Conservation (phyloP, 2,113 vertebrate species). For the Sturnira hondurensis region DNA sequence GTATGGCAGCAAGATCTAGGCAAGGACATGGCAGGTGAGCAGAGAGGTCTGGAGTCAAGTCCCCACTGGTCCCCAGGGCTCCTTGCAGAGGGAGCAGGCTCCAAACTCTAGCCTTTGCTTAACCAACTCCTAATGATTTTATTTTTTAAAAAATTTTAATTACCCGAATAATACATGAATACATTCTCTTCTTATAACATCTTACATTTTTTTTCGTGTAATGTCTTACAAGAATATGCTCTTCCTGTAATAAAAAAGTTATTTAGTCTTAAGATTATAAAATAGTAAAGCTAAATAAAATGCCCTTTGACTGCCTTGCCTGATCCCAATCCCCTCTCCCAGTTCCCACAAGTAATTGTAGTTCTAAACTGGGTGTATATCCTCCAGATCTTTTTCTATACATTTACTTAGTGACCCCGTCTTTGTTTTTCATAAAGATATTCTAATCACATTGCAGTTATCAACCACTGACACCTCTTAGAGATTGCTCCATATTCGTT, state of each 20-base stretch:
- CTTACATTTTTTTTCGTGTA: neutral
- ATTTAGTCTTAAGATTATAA: neutral
- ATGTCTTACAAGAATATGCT: neutral
- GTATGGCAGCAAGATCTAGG: neutral
- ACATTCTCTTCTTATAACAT: neutral
- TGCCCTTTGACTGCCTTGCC: neutral
- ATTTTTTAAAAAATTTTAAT: neutral
- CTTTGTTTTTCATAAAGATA: neutral
- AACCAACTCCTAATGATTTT: neutral
- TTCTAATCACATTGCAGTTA: neutral
- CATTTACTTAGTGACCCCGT: neutral
- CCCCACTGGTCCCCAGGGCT: neutral
- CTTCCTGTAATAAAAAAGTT: neutral
- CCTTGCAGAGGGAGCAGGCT: neutral
- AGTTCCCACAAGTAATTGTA: neutral
- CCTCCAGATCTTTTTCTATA: neutral
- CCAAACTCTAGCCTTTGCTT: neutral
- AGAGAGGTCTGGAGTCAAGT: neutral
- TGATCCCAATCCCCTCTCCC: neutral
- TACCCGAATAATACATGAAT: neutral
- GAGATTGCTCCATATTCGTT: neutral
- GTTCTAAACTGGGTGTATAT: neutral
- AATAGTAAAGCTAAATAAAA: neutral
- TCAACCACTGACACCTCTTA: neutral
- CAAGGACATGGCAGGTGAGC: neutral